Evolutionary conservation across 2,113 vertebrate genomes (phyloP).

Genomic region (Nanorana parkeri): DNA sequence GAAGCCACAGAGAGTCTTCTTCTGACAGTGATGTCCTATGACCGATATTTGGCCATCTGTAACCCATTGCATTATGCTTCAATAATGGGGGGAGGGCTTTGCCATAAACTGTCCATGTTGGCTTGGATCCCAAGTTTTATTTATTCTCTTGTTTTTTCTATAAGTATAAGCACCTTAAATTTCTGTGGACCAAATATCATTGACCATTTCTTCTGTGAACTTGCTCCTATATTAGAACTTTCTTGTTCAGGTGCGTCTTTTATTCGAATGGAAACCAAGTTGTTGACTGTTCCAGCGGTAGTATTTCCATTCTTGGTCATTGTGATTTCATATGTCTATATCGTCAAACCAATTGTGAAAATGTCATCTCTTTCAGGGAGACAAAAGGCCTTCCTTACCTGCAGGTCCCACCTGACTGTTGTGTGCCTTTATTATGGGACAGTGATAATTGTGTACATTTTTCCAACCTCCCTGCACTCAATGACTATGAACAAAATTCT

Average conservation of each 20-base stretch:
- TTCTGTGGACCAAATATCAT: slow-evolving; percentile 12
- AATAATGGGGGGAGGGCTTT: neutral
- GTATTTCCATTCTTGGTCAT: neutral
- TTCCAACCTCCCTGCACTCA: neutral
- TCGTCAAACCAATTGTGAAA: neutral
- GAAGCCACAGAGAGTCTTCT: slow-evolving; percentile 9
- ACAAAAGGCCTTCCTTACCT: slow-evolving; percentile 26
- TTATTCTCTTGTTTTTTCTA: neutral
- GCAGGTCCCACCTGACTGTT: neutral
- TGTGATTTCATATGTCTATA: slow-evolving; percentile 1
- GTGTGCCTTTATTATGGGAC: neutral
- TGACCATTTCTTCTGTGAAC: slow-evolving; percentile 26
- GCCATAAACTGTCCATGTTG: neutral
- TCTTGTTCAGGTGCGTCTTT: slow-evolving; percentile 1
- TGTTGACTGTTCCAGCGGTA: neutral
- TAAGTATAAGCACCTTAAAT: neutral
- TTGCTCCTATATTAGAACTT: neutral
- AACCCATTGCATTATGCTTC: neutral
- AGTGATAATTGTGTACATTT: neutral
- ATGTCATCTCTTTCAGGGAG: neutral
- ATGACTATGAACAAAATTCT: neutral
- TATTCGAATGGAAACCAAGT: neutral
- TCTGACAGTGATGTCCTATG: slow-evolving; percentile 37
- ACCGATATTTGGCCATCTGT: neutral
- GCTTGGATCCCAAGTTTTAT: neutral